Base-by-base conservation (phyloP, 2,888 invertebrate genomes). In the Odontocerum albicorne region DNA sequence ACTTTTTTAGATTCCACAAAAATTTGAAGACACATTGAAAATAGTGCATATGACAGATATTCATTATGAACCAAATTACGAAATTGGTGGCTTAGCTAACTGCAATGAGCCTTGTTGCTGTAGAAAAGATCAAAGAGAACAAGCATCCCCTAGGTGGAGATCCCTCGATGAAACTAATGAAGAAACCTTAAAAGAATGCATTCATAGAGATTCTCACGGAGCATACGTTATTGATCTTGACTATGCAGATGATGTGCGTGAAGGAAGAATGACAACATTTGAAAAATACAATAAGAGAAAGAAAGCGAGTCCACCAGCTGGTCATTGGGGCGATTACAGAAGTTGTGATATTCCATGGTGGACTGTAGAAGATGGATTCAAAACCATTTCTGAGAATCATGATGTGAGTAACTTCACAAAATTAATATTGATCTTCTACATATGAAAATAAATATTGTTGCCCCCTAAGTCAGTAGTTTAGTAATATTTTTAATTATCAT, bases 31-130 rank as follows among this genome's bases (percentile, higher is more conserved):
- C 4, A 15, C 36, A 3, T 64, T 80, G 0, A 79, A 73, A 62
- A 68, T 90, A n/a, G 75, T 86, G 1, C 85, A 92, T 33, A 65
- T 92, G 46, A 84, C 88, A 0, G 92, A 95, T 66, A 81, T 90
- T 19, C 94, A 94, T 67, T 82, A 87, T 46, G 93, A 94, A 69
- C 85, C 86, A 0, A 66, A 80, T 1, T 94, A 94, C 66, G 75
- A 79, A 61, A 78, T 82, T 0, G 82, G 81, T 20, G 81, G 86
- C 1, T 82, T 85, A 42, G 85, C 88, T 0, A 74, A 81, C 2
- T 94, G 94, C 66, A 80, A 77, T 0, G 86, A 88, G 62, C 89
- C 91, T 1, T 74, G 87, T 3, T 95, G 94, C 66, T 95, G 94
- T 67, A 81, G 89, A 50, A 67, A 63, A 13, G 81, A 82, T 13